Evolutionary conservation across 1,140 invertebrate genomes (phyloP), one percentile per base, ranked within the genome.

Genomic region (Akabosia matsudoensis): DNA sequence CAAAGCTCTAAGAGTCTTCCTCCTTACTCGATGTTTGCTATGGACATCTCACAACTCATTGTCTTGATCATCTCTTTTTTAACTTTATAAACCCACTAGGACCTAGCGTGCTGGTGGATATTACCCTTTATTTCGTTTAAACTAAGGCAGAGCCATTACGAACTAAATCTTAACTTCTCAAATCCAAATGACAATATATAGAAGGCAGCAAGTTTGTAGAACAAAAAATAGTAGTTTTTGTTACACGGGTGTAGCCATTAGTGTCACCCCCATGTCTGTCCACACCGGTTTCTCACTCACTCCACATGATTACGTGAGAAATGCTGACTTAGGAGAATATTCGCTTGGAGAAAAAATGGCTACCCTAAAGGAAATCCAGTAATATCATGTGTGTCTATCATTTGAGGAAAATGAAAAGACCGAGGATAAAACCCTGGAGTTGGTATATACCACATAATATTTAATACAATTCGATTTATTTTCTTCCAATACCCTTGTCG

Each of bases 11-110:
- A 7, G 61, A 67, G 61, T 67, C 30, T 10, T 67, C 22, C 7
- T 24, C n/a, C 37, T 18, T 18, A 10, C 37, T 45, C 37, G n/a
- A n/a, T 22, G 54, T 22, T 67, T 67, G 61, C 61, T 67, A 30
- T 67, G 61, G 61, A 67, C 61, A 67, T 67, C 61, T 67, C 61
- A 67, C 61, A 67, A 67, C 30, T 67, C 61, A 67, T 67, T 67
- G 61, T 67, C 61, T 67, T 67, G 61, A 67, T 67, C 26, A 67
- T 67, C 61, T 67, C 61, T 22, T 13, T 30, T 30, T 67, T 7
- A 30, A 67, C 61, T 30, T 67, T 67, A 67, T 28, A 24, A 67
- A 10, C 61, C 61, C 28, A 67, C 4, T 4, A 56, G 37, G 7
- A 45, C n/a, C n/a, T n/a, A n/a, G n/a, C n/a, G n/a, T n/a, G n/a